A percentile compares a stretch with the other conserved stretches of the same genome.
phyloP scores from a whole-genome alignment of 1,140 invertebrate species.

The Pseudachorutes palmiensis region DNA sequence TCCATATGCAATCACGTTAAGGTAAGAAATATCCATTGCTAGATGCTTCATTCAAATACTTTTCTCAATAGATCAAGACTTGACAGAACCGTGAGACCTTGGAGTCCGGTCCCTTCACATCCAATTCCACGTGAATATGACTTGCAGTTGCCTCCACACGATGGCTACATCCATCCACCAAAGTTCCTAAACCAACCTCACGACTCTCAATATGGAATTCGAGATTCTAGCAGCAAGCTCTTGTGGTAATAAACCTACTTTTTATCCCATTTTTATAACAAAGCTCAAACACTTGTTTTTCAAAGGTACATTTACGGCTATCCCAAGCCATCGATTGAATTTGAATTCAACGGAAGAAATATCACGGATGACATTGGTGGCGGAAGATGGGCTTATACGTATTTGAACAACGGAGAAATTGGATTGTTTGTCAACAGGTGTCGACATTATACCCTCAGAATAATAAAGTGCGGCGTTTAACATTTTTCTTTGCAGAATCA shows the following conservation, averaged over 20 bases:
- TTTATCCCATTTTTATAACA: background rate
- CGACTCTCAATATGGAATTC: conserved; percentile 65
- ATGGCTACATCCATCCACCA: conserved; percentile 61
- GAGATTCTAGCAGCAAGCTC: conserved; percentile 62
- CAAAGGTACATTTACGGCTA: conserved; percentile 63
- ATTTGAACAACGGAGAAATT: conserved; percentile 79
- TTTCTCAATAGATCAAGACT: conserved; percentile 54
- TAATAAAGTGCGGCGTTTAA: background rate
- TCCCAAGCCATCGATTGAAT: conserved; percentile 55
- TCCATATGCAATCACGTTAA: conserved; percentile 63
- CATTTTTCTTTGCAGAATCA: conserved; percentile 53
- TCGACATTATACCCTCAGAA: background rate
- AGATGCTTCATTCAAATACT: background rate
- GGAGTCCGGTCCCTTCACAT: conserved; percentile 59
- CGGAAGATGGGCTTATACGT: conserved; percentile 65
- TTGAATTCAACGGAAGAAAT: conserved; percentile 44
- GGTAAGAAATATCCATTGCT: conserved; percentile 3
- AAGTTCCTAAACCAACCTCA: conserved; percentile 73
- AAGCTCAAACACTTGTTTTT: background rate
- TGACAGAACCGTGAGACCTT: conserved; percentile 67
- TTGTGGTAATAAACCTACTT: conserved; percentile 60
- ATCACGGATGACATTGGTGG: conserved; percentile 56
- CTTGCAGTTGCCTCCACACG: conserved; percentile 72
- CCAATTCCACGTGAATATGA: conserved; percentile 79
- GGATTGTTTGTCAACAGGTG: conserved; percentile 48